A percentile compares a stretch with the other conserved stretches of the same genome.
Conservation (phyloP, 2,113 vertebrate species). For the human region GRCh38 chr6:123428501-123429000, state of each 20-base stretch:
- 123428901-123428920: background rate
- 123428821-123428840: background rate
- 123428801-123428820: background rate
- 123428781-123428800: background rate
- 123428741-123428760: background rate
- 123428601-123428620: background rate
- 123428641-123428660: background rate
- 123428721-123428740: background rate
- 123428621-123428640: background rate
- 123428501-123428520: background rate
- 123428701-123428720: background rate
- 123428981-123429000: background rate
- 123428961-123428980: background rate
- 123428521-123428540: background rate
- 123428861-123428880: background rate
- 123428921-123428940: background rate
- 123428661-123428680: background rate
- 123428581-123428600: background rate
- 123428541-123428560: background rate
- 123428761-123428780: background rate
- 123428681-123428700: background rate
- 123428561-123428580: background rate
- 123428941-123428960: background rate
- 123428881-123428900: background rate
- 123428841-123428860: background rate